phyloP scores from a whole-genome alignment of 37 sponge, comb jelly and placozoan genomes.

The Tethya wilhelma region DNA sequence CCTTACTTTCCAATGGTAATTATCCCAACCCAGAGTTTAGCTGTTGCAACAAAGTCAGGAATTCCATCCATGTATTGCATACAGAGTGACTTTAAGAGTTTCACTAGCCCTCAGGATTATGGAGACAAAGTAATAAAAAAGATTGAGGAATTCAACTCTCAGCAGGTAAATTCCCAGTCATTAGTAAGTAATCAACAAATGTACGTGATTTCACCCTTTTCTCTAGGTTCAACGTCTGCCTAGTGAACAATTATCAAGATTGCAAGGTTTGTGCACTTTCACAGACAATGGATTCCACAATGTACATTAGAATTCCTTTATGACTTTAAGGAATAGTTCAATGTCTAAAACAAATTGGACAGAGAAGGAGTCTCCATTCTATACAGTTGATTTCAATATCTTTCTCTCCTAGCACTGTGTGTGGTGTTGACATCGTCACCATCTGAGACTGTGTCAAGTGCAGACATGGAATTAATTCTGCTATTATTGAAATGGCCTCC shows the following conservation, averaged over 20 bases:
- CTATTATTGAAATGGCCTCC: slow-evolving; percentile 40
- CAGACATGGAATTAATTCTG: slow-evolving; percentile 13
- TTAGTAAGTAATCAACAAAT: slow-evolving; percentile 1
- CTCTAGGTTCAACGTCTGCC: slow-evolving; percentile 1
- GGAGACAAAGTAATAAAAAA: slow-evolving; percentile 64
- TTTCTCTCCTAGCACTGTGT: slow-evolving; percentile 14
- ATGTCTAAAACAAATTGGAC: not conserved
- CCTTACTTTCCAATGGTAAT: slow-evolving; percentile 47
- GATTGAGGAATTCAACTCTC: slow-evolving; percentile 68
- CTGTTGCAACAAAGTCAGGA: not conserved
- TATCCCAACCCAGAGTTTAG: not conserved
- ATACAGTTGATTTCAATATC: not conserved
- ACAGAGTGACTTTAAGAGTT: slow-evolving; percentile 54
- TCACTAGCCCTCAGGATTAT: slow-evolving; percentile 63
- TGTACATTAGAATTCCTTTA: too few relatives aligned
- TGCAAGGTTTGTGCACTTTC: slow-evolving; percentile 7
- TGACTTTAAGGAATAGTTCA: not conserved
- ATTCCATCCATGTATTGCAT: not conserved
- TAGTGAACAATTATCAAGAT: slow-evolving; percentile 2
- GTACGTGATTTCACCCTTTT: not conserved
- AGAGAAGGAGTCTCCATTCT: not conserved
- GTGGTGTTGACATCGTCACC: slow-evolving; percentile 3
- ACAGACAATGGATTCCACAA: too few relatives aligned
- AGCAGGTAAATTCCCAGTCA: too few relatives aligned
- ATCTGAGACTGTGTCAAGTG: not conserved